These are phyloP conservation scores for Carettochelys insculpta DNA, from an alignment of 2,113 vertebrate genomes.

Conservation along the genomic window DNA sequence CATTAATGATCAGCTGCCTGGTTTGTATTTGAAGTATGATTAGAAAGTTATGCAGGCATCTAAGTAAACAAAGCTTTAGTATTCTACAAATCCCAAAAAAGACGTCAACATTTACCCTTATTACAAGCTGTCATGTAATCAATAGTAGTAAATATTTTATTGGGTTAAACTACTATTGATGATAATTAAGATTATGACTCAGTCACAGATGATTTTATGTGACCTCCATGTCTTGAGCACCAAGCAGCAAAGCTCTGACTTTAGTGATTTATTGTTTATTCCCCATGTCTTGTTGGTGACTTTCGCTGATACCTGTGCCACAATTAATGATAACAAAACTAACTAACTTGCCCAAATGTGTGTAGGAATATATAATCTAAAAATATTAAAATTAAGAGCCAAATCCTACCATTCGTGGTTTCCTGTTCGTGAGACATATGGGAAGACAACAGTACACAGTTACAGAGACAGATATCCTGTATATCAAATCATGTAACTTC, in stretches of 20 bases:
- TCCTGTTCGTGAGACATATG: rapidly evolving
- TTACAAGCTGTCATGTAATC: background rate
- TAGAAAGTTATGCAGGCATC: background rate
- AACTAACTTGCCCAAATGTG: background rate
- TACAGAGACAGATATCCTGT: background rate
- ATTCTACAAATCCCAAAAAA: background rate
- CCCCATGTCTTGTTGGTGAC: background rate
- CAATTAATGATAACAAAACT: background rate
- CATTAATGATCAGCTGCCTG: background rate
- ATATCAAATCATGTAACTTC: background rate
- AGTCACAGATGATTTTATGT: background rate
- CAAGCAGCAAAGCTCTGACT: background rate
- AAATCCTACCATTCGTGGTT: background rate
- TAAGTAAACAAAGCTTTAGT: background rate
- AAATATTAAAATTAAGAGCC: background rate
- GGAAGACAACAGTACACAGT: background rate
- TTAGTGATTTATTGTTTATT: background rate
- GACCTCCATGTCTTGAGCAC: background rate
- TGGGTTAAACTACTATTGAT: background rate
- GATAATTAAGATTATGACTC: background rate
- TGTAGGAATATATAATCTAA: rapidly evolving
- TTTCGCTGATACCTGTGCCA: background rate
- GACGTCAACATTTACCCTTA: background rate
- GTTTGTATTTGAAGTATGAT: background rate
- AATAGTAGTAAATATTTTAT: background rate